A percentile compares a stretch with the other conserved stretches of the same genome.
These are phyloP conservation scores for Ctena decussata DNA, from an alignment of 2,888 invertebrate species.

Conservation along the genomic window DNA sequence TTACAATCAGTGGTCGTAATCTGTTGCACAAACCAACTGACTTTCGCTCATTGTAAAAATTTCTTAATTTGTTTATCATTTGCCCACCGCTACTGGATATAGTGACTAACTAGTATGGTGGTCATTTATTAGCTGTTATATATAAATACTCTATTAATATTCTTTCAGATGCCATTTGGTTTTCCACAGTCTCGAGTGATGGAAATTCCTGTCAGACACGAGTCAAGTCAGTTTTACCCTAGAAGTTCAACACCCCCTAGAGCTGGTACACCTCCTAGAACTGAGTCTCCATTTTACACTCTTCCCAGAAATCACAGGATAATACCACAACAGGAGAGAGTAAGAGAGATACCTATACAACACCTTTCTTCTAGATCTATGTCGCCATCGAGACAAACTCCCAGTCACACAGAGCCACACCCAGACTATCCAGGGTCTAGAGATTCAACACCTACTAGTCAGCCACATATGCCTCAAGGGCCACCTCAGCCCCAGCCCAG, in stretches of 20 bases:
- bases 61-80: too few species aligned
- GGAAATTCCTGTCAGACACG: conserved; percentile 68
- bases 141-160: not conserved
- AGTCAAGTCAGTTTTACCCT: conserved; percentile 52
- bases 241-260: conserved; percentile 56
- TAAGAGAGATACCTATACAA: conserved; percentile 79
- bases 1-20: too few species aligned
- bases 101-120: too few species aligned
- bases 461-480: conserved; percentile 6
- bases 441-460: not conserved
- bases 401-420: not conserved
- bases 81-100: too few species aligned
- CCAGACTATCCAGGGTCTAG: conserved; percentile 39
- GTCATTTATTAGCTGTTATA: too few species aligned
- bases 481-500: conserved; percentile 13
- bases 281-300: conserved; percentile 48
- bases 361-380: conserved; percentile 59
- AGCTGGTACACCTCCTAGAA: conserved; percentile 58
- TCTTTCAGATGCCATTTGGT: conserved; percentile 22
- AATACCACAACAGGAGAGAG: conserved; percentile 31
- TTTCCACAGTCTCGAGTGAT: conserved; percentile 28
- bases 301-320: conserved; percentile 60
- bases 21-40: too few species aligned
- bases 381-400: conserved; percentile 24
- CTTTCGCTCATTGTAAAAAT: too few species aligned